These are phyloP conservation scores for Spicauda simplicius DNA, from an alignment of 2,888 invertebrate species.

Conservation along the genomic window DNA sequence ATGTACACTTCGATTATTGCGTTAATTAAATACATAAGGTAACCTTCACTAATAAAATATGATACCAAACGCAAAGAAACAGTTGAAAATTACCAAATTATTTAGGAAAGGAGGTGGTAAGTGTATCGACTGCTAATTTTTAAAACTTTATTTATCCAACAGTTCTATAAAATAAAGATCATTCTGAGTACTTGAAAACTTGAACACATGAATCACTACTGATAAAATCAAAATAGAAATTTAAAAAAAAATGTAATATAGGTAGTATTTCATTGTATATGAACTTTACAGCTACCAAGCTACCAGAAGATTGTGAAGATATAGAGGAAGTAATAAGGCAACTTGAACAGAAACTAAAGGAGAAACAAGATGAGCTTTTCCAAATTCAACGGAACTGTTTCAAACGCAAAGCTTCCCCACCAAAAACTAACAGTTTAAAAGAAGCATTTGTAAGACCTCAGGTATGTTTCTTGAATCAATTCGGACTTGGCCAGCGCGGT, in stretches of 20 bases:
- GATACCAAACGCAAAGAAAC: constrained; percentile 60
- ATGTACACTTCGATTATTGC: background rate
- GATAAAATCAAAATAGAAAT: too few species aligned
- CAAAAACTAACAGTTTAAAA: constrained; percentile 47
- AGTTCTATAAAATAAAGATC: too few species aligned
- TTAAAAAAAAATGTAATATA: background rate
- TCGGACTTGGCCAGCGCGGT: too few species aligned
- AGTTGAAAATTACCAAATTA: constrained; percentile 66
- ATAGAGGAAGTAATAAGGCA: constrained; percentile 60
- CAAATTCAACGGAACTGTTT: constrained; percentile 60
- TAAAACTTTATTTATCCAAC: too few species aligned
- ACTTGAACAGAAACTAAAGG: constrained; percentile 57
- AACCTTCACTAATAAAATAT: constrained; percentile 35
- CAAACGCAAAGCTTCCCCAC: constrained; percentile 50
- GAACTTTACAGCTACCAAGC: constrained; percentile 44
- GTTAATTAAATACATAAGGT: background rate
- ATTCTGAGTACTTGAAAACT: too few species aligned
- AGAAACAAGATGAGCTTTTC: constrained; percentile 66
- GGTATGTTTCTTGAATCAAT: constrained; percentile 46
- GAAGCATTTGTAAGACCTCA: constrained; percentile 61
- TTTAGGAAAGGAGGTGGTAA: constrained; percentile 59
- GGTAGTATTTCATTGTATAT: background rate
- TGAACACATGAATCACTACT: too few species aligned
- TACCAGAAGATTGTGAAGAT: constrained; percentile 60
- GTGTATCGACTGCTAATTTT: constrained; percentile 20